A percentile compares a stretch with the other conserved stretches of the same genome.
phyloP scores from a whole-genome alignment of 2,113 vertebrate genomes.

The Salvelinus alpinus region DNA sequence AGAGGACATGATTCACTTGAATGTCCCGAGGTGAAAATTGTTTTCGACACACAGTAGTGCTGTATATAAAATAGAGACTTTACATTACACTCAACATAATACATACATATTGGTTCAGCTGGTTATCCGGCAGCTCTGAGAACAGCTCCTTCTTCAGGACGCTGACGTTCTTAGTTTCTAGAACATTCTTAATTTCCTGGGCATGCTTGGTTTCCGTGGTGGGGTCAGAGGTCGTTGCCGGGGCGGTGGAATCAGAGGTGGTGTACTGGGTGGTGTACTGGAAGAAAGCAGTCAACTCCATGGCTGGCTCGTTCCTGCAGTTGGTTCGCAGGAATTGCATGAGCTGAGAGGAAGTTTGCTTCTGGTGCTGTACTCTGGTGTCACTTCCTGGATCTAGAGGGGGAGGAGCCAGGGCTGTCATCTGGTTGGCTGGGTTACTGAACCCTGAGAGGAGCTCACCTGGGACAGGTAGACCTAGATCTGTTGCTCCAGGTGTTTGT shows the following conservation, averaged over 20 bases:
- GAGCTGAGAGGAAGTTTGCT: slow-evolving; percentile 56
- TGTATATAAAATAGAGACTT: too few relatives aligned
- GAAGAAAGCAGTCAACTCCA: slow-evolving; percentile 20
- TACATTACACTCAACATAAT: too few relatives aligned
- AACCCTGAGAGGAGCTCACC: too few relatives aligned
- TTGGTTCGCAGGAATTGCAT: slow-evolving; percentile 55
- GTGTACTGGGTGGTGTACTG: neutral
- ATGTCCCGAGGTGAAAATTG: too few relatives aligned
- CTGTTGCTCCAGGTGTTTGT: too few relatives aligned
- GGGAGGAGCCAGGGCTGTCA: too few relatives aligned
- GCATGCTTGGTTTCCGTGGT: neutral
- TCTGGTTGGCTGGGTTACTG: too few relatives aligned
- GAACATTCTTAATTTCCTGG: slow-evolving; percentile 16
- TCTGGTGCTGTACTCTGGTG: slow-evolving; percentile 57
- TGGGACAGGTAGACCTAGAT: too few relatives aligned
- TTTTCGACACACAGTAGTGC: too few relatives aligned
- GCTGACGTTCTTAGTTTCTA: neutral
- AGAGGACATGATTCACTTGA: too few relatives aligned
- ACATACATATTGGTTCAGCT: too few relatives aligned
- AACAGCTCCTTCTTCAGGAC: slow-evolving; percentile 18
- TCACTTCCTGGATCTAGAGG: too few relatives aligned
- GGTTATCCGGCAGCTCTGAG: slow-evolving; percentile 25
- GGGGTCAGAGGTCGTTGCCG: neutral
- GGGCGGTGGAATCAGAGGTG: neutral
- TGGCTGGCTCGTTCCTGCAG: slow-evolving; percentile 29